A percentile compares a stretch with the other conserved stretches of the same genome.
Conservation (phyloP, 2,113 vertebrate genomes). For the Fulmarus glacialis region DNA sequence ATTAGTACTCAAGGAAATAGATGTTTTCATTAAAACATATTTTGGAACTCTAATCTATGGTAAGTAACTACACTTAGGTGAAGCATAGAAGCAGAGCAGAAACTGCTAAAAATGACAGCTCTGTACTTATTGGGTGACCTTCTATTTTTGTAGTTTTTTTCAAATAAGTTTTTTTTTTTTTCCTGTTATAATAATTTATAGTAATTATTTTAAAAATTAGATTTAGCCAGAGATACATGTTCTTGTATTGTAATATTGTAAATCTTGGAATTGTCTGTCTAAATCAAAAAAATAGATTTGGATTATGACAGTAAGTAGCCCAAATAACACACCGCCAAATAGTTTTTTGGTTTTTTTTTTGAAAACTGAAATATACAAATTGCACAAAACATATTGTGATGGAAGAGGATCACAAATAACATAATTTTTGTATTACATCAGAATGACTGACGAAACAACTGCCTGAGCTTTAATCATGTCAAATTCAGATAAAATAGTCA, state of each 20-base stretch:
- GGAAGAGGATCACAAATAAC: neutral
- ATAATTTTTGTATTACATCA: neutral
- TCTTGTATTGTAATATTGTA: neutral
- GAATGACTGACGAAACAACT: constrained; percentile 44
- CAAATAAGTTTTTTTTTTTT: neutral
- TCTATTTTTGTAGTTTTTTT: neutral
- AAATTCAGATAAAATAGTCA: neutral
- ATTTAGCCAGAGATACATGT: neutral
- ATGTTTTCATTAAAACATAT: neutral
- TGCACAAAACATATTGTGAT: neutral
- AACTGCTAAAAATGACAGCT: constrained; percentile 19
- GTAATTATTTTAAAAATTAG: neutral
- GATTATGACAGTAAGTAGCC: neutral
- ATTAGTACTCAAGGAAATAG: neutral
- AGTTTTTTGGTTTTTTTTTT: too few relatives aligned
- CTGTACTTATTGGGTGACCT: neutral
- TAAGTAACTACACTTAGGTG: constrained; percentile 64
- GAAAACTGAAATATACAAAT: neutral
- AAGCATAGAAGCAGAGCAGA: constrained; percentile 30
- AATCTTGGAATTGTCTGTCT: neutral
- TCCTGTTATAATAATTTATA: neutral
- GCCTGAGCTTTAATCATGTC: neutral
- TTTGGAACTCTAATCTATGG: constrained; percentile 12
- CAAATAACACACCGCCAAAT: neutral
- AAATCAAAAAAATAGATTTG: neutral